A percentile compares a stretch with the other conserved stretches of the same genome.
phyloP scores from a whole-genome alignment of 2,888 invertebrate genomes.

The Rhodophaea formosa region DNA sequence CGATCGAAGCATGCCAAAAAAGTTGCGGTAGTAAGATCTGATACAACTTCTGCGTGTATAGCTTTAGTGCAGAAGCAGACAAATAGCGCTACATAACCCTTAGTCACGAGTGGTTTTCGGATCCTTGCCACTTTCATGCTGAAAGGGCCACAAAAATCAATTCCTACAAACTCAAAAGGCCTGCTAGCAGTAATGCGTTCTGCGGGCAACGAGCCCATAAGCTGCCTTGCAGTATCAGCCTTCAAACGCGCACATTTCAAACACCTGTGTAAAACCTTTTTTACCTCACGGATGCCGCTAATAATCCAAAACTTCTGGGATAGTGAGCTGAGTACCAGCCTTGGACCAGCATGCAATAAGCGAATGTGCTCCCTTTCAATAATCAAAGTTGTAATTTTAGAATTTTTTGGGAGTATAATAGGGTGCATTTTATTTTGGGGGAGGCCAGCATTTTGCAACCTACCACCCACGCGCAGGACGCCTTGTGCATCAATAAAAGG shows the following conservation, averaged over 20 bases:
- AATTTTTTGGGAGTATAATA: constrained; percentile 4
- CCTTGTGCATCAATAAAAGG: constrained; percentile 12
- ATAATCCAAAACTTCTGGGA: constrained; percentile 15
- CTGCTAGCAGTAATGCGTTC: constrained; percentile 1
- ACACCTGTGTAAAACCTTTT: constrained; percentile 14
- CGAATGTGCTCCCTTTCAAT: constrained; percentile 1
- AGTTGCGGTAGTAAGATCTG: constrained; percentile 23
- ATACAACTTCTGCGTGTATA: constrained; percentile 21
- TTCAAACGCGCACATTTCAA: constrained; percentile 19
- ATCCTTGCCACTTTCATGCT: not conserved
- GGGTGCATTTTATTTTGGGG: constrained; percentile 9
- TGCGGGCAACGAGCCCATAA: constrained; percentile 16
- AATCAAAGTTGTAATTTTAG: not conserved
- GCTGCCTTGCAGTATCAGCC: constrained; percentile 14
- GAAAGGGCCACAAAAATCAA: not conserved
- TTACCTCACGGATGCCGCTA: constrained; percentile 14
- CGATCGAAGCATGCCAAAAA: constrained; percentile 24
- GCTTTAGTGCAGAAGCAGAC: constrained; percentile 24
- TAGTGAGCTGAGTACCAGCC: constrained; percentile 13
- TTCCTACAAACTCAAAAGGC: not conserved
- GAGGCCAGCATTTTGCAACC: not conserved
- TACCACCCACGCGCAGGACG: constrained; percentile 11
- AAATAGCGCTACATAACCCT: constrained; percentile 21
- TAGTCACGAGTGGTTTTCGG: constrained; percentile 18
- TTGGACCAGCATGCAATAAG: constrained; percentile 15